Percentiles rank a stretch among this genome's conserved stretches.
These are phyloP conservation scores for Diplodus puntazzo DNA, from an alignment of 2,797 vertebrate species.

Conservation along the genomic window DNA sequence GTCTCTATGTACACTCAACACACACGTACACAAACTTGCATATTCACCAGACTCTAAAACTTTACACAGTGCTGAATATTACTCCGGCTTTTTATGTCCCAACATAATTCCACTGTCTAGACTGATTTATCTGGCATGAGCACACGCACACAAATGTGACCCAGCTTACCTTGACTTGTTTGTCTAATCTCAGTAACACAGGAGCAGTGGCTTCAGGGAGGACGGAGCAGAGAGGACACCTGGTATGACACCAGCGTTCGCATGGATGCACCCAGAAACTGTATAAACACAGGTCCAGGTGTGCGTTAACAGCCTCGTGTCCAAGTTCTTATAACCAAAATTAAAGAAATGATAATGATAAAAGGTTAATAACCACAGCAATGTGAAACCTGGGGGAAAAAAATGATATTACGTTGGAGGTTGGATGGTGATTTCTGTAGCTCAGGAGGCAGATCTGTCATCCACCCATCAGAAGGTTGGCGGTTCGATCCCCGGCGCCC, in stretches of 20 bases:
- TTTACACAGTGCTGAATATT: slow-evolving; percentile 33
- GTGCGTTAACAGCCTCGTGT: background rate
- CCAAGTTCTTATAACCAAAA: background rate
- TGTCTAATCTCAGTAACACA: slow-evolving; percentile 43
- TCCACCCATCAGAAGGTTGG: too few species aligned
- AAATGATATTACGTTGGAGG: background rate
- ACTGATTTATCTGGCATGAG: slow-evolving; percentile 46
- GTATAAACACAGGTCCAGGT: background rate
- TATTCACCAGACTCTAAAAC: slow-evolving; percentile 17
- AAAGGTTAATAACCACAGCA: too few species aligned
- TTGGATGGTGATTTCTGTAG: too few species aligned
- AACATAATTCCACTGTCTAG: slow-evolving; percentile 54
- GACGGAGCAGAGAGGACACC: slow-evolving; percentile 35
- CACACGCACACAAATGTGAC: slow-evolving; percentile 35
- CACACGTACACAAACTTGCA: background rate
- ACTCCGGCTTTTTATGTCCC: slow-evolving; percentile 44
- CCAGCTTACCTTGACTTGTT: slow-evolving; percentile 65
- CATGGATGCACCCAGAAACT: slow-evolving; percentile 10
- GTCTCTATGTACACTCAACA: background rate
- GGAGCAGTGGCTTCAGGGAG: slow-evolving; percentile 30
- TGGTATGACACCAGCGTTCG: slow-evolving; percentile 28
- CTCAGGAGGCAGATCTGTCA: too few species aligned
- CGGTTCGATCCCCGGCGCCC: too few species aligned
- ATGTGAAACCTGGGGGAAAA: too few species aligned
- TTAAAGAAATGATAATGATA: background rate